Conservation (phyloP, 2,113 vertebrate species). For the Siphamia tubifer region DNA sequence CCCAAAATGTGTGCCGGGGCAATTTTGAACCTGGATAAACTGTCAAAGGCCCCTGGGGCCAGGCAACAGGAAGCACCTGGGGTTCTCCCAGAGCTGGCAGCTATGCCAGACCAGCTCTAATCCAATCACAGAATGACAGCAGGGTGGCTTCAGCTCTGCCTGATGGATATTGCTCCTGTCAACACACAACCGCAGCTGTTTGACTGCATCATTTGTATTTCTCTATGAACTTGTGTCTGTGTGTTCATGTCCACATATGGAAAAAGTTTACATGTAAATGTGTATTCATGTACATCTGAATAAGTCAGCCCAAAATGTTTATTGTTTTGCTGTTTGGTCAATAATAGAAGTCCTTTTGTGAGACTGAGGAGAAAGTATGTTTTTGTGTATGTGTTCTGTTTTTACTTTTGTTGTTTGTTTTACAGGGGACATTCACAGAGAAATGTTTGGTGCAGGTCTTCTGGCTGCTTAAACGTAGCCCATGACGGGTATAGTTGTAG, state of each 20-base stretch:
- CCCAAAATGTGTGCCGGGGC: not conserved
- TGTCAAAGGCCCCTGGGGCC: slow-evolving; percentile 32
- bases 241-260: not conserved
- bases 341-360: not conserved
- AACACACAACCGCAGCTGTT: slow-evolving; percentile 28
- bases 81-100: slow-evolving; percentile 45
- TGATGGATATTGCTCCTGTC: slow-evolving; percentile 62
- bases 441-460: not conserved
- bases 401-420: too few relatives aligned
- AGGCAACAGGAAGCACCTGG: slow-evolving; percentile 61
- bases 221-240: not conserved
- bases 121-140: slow-evolving; percentile 63
- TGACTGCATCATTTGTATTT: slow-evolving; percentile 11
- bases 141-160: slow-evolving; percentile 39
- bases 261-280: not conserved
- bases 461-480: not conserved
- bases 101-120: slow-evolving; percentile 38
- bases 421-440: too few relatives aligned
- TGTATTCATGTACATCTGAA: not conserved
- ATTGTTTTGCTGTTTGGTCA: not conserved
- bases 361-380: not conserved
- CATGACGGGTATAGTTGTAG: not conserved
- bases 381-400: too few relatives aligned
- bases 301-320: slow-evolving; percentile 34
- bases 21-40: slow-evolving; percentile 30